phyloP scores from a whole-genome alignment of 2,888 invertebrate species.

The Mythimna lalbum region DNA sequence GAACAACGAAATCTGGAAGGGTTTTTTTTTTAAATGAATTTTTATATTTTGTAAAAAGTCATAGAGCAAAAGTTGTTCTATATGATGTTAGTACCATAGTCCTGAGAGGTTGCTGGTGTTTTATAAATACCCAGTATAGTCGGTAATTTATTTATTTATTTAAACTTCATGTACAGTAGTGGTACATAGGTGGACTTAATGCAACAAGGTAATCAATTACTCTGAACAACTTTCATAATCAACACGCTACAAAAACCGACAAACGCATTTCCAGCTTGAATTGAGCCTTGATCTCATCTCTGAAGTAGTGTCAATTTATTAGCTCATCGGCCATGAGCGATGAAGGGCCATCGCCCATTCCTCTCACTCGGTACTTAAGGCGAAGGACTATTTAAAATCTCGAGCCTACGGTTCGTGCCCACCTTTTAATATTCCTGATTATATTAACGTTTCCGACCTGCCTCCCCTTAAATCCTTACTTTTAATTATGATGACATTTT shows the following conservation, averaged over 20 bases:
- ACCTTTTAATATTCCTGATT: conserved; percentile 64
- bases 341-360: conserved; percentile 45
- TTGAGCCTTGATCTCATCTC: conserved; percentile 10
- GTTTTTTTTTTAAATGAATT: too few species aligned
- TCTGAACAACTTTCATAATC: neutral
- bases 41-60: too few species aligned
- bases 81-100: too few species aligned
- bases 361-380: conserved; percentile 48
- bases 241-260: neutral
- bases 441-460: conserved; percentile 57
- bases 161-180: too few species aligned
- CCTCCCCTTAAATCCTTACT: conserved; percentile 39
- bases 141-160: too few species aligned
- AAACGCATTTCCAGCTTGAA: neutral
- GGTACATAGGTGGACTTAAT: too few species aligned
- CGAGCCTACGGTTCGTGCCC: conserved; percentile 59
- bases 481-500: conserved; percentile 57
- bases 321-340: conserved; percentile 50
- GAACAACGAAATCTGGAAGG: too few species aligned
- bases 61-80: too few species aligned
- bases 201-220: too few species aligned
- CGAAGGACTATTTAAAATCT: conserved; percentile 58
- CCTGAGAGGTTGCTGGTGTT: too few species aligned
- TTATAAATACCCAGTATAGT: too few species aligned
- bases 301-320: conserved; percentile 50